Evolutionary conservation across 2,113 vertebrate species (phyloP).

Genomic region (Apaloderma vittatum): DNA sequence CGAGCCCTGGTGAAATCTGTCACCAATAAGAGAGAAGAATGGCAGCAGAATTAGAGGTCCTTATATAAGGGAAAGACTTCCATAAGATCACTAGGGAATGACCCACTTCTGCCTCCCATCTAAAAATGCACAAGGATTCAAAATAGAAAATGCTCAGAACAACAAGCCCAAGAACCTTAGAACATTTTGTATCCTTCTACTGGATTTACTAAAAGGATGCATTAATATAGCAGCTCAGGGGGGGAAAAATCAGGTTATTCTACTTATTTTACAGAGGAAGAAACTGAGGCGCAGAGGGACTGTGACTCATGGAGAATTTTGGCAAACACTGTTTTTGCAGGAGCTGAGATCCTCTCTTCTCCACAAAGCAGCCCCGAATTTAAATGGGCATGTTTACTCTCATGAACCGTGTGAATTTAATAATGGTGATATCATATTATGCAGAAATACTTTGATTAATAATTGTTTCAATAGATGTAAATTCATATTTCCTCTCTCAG

Average conservation of each 20-base stretch:
- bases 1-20: not conserved
- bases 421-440: not conserved
- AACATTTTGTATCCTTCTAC: constrained; percentile 17
- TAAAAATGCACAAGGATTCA: constrained; percentile 31
- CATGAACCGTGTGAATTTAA: not conserved
- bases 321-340: not conserved
- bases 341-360: not conserved
- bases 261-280: not conserved
- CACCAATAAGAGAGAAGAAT: not conserved
- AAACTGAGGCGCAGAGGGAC: constrained; percentile 5
- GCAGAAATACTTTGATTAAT: not conserved
- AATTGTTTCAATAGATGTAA: not conserved
- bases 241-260: not conserved
- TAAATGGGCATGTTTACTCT: not conserved
- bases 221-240: not conserved
- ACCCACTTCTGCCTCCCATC: constrained; percentile 34
- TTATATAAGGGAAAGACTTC: not conserved
- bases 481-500: not conserved
- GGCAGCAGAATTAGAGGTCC: not conserved
- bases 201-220: not conserved
- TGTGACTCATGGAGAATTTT: not conserved
- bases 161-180: constrained; percentile 1
- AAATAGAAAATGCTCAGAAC: constrained; percentile 35
- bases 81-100: constrained; percentile 16
- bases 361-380: not conserved